A percentile compares a stretch with the other conserved stretches of the same genome.
Conservation (phyloP, 2,797 vertebrate species). For the Melopsittacus undulatus region DNA sequence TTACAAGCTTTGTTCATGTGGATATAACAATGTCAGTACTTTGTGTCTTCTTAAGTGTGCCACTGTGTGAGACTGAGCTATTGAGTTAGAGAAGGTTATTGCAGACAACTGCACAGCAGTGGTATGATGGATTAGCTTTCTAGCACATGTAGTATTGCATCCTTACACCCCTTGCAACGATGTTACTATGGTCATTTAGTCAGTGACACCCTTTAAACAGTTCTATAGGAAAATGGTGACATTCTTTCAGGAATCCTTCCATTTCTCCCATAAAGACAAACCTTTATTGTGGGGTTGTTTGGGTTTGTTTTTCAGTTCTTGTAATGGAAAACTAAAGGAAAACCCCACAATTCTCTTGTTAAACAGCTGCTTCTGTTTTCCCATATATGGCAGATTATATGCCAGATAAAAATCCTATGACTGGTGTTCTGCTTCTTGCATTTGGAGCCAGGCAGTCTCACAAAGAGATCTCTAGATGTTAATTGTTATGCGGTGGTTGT, state of each 20-base stretch:
- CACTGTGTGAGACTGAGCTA: background rate
- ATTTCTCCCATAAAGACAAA: background rate
- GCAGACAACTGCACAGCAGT: background rate
- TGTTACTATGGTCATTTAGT: background rate
- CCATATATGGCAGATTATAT: background rate
- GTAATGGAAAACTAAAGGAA: background rate
- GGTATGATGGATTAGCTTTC: background rate
- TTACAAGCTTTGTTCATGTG: background rate
- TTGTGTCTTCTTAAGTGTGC: background rate
- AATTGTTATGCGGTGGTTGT: background rate
- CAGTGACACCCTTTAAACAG: no score
- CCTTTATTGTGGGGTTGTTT: background rate
- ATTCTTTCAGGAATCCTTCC: background rate
- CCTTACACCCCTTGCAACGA: background rate
- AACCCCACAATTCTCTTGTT: background rate
- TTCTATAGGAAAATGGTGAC: background rate
- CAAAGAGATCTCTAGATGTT: background rate
- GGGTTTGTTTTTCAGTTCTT: background rate
- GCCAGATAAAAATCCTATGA: background rate
- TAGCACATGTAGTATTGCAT: background rate
- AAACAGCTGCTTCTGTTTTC: background rate
- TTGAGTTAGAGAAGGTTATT: background rate
- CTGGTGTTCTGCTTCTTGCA: background rate
- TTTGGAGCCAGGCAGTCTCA: background rate
- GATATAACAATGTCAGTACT: rapidly evolving